Conservation (phyloP, 2,797 vertebrate species). For the Buceros bicornis region DNA sequence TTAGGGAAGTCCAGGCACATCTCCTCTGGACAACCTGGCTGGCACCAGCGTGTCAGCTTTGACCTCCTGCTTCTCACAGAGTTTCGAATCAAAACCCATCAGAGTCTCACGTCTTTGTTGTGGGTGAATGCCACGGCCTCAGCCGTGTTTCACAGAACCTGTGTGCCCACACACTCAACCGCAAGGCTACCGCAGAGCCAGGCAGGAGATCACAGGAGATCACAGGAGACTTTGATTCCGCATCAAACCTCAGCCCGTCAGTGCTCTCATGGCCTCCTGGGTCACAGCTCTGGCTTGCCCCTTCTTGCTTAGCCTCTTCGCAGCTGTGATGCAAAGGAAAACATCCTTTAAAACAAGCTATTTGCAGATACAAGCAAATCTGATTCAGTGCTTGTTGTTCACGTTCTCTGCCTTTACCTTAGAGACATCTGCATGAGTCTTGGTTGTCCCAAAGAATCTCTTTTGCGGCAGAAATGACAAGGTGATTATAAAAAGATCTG, state of each 20-base stretch:
- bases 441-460: not conserved
- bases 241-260: not conserved
- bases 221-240: not conserved
- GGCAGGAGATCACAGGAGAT: not conserved
- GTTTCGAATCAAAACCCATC: not conserved
- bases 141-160: fast-evolving
- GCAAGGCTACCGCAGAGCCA: not conserved
- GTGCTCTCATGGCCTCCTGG: not conserved
- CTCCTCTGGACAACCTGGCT: not conserved
- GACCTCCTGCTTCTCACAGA: not conserved
- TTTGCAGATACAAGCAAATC: not conserved
- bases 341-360: not conserved
- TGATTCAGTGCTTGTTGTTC: not conserved
- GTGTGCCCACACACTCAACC: no score
- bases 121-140: not conserved
- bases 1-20: not conserved
- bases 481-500: not conserved
- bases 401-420: not conserved
- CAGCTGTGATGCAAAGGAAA: not conserved
- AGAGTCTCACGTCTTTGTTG: not conserved
- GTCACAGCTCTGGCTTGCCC: not conserved
- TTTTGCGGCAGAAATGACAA: not conserved
- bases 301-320: not conserved
- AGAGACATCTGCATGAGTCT: not conserved
- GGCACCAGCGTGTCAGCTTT: not conserved